A percentile compares a stretch with the other conserved stretches of the same genome.
These are phyloP conservation scores for Urocynchramus pylzowi DNA, from an alignment of 2,113 vertebrate genomes.

Conservation along the genomic window DNA sequence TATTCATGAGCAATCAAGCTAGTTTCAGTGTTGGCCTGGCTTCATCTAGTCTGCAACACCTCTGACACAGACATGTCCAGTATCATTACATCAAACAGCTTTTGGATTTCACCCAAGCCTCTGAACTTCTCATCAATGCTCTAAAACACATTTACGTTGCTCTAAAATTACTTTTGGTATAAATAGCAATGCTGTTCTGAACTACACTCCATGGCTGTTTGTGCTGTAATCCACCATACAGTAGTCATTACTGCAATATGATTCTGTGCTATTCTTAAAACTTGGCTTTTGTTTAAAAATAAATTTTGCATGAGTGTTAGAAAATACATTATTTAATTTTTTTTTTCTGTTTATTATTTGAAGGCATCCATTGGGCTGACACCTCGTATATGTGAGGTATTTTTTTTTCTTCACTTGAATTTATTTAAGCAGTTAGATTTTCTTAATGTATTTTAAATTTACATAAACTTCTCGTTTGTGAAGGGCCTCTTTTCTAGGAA, in stretches of 20 bases:
- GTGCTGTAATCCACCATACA: neutral
- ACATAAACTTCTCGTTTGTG: slow-evolving; percentile 9
- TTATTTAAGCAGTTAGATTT: neutral
- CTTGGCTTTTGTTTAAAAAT: neutral
- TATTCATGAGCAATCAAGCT: neutral
- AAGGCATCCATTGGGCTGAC: slow-evolving; percentile 92
- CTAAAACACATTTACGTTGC: neutral
- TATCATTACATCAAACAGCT: neutral
- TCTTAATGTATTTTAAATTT: neutral
- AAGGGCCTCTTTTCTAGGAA: slow-evolving; percentile 89
- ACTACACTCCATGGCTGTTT: neutral
- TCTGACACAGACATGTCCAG: neutral
- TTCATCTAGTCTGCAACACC: neutral
- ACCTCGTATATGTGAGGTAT: slow-evolving; percentile 95
- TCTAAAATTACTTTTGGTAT: neutral
- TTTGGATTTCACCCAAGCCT: neutral
- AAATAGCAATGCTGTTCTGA: neutral
- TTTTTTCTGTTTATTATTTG: slow-evolving; percentile 33
- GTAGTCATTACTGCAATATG: neutral
- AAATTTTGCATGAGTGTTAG: neutral
- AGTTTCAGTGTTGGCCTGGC: neutral
- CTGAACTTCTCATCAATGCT: neutral
- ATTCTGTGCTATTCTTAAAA: neutral
- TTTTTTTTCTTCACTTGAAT: slow-evolving; percentile 35
- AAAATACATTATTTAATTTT: neutral